A percentile compares a stretch with the other conserved stretches of the same genome.
phyloP scores from a whole-genome alignment of 2,113 vertebrate species.

The Camelus dromedarius region DNA sequence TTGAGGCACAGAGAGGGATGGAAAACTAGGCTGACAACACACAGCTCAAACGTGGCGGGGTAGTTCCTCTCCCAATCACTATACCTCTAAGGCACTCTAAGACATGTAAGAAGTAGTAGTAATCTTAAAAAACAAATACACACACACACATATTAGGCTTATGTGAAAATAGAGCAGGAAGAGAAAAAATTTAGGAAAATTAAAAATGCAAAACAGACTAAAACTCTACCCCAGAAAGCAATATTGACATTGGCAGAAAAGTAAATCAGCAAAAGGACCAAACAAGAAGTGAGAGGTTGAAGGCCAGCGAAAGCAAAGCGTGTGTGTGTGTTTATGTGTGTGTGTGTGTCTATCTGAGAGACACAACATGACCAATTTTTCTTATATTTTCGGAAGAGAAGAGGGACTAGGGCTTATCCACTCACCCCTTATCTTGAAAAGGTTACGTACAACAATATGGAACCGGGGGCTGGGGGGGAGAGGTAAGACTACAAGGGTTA shows the following conservation, averaged over 20 bases:
- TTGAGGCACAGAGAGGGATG: background rate
- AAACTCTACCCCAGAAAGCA: background rate
- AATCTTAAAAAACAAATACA: no score
- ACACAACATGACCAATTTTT: background rate
- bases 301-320: background rate
- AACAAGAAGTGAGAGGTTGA: background rate
- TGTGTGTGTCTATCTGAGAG: background rate
- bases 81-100: background rate
- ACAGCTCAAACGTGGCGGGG: background rate
- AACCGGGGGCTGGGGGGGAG: background rate
- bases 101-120: background rate
- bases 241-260: background rate
- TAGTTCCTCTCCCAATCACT: background rate
- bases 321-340: accelerated
- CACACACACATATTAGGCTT: background rate
- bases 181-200: background rate
- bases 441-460: background rate
- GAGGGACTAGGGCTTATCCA: background rate
- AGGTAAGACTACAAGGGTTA: background rate
- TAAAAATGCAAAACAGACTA: conserved; percentile 27
- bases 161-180: background rate
- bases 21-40: background rate
- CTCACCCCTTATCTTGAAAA: background rate
- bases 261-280: background rate
- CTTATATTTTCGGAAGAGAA: background rate